Percentiles rank a stretch among this genome's conserved stretches.
Evolutionary conservation across 2,797 vertebrate genomes (phyloP).

Genomic region (Diplodus puntazzo): DNA sequence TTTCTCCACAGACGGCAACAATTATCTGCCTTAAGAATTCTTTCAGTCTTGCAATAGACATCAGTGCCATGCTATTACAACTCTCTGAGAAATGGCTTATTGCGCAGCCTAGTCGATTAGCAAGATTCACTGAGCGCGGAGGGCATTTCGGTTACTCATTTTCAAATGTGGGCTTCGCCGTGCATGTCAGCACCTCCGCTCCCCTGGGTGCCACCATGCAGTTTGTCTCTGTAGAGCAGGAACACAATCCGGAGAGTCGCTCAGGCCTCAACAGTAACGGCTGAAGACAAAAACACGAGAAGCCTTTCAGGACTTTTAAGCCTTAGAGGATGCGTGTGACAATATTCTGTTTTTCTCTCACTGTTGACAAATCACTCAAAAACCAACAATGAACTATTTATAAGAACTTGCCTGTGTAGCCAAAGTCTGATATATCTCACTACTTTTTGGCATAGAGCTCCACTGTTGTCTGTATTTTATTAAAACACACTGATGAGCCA

Average conservation of each 20-base stretch:
- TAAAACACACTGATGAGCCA: not conserved
- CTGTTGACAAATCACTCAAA: not conserved
- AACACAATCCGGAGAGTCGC: conserved; percentile 18
- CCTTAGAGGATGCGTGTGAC: not conserved
- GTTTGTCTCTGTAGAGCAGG: conserved; percentile 15
- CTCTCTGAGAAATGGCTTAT: conserved; percentile 58
- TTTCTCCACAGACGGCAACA: conserved; percentile 61
- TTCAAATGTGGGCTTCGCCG: conserved; percentile 21
- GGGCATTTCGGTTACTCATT: conserved; percentile 57
- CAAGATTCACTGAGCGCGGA: conserved; percentile 55
- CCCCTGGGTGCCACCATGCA: conserved; percentile 21
- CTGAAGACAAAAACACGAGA: not conserved
- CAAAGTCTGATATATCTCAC: not conserved
- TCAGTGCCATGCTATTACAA: conserved; percentile 69
- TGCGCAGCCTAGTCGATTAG: conserved; percentile 60
- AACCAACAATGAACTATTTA: not conserved
- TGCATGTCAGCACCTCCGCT: conserved; percentile 27
- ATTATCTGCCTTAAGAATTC: conserved; percentile 70
- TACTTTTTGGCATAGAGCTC: not conserved
- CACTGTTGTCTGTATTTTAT: not conserved
- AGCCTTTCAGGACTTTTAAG: not conserved
- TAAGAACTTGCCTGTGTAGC: not conserved
- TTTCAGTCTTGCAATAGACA: conserved; percentile 50
- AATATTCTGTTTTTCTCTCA: not conserved
- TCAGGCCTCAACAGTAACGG: not conserved